phyloP scores from a whole-genome alignment of 2,113 vertebrate species.

The Callionymus lyra region DNA sequence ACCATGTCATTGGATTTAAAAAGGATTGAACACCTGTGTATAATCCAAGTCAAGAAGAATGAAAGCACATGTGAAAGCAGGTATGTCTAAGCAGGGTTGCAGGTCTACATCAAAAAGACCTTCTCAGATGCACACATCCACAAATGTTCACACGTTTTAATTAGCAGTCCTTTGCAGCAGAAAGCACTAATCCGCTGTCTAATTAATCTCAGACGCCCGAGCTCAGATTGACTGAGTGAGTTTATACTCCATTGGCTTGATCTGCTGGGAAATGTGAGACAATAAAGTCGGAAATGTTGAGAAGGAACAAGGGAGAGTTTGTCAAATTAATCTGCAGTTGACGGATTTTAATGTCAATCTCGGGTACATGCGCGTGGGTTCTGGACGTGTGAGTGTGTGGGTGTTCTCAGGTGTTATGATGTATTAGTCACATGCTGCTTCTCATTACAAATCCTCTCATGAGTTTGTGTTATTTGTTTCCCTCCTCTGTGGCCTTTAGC shows the following conservation, averaged over 20 bases:
- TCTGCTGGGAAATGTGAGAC: slow-evolving; percentile 32
- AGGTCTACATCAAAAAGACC: too few species aligned
- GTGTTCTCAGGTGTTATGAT: slow-evolving; percentile 8
- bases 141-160: slow-evolving; percentile 37
- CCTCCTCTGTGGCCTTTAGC: slow-evolving; percentile 40
- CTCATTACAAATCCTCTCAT: slow-evolving; percentile 54
- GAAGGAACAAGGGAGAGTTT: slow-evolving; percentile 15
- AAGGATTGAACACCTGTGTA: too few species aligned
- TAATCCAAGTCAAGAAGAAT: too few species aligned
- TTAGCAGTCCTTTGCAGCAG: slow-evolving; percentile 32
- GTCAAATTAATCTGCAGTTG: slow-evolving; percentile 26
- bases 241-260: slow-evolving; percentile 9
- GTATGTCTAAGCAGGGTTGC: too few species aligned
- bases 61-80: too few species aligned
- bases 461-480: slow-evolving; percentile 49
- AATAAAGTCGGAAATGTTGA: slow-evolving; percentile 28
- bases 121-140: too few species aligned
- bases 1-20: too few species aligned
- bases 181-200: slow-evolving; percentile 30
- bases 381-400: slow-evolving; percentile 8
- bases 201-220: slow-evolving; percentile 39
- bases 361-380: slow-evolving; percentile 7
- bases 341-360: slow-evolving; percentile 25
- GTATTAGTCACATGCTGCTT: slow-evolving; percentile 39
- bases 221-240: slow-evolving; percentile 6